phyloP scores from a whole-genome alignment of 2,888 invertebrate species.

The Ellobium chinense region DNA sequence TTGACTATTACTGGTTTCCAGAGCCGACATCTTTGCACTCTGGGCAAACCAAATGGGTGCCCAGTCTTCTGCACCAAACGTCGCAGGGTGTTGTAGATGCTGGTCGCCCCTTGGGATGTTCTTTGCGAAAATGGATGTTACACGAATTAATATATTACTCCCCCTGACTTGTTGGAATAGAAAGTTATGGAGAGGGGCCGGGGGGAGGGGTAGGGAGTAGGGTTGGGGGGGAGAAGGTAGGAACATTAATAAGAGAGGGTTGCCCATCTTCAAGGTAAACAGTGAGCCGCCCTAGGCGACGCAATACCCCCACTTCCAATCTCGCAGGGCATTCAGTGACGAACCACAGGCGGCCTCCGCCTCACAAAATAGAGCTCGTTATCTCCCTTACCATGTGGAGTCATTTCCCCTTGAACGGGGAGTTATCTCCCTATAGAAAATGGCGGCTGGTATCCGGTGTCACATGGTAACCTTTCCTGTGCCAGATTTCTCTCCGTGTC shows the following conservation, averaged over 20 bases:
- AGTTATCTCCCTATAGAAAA: not conserved
- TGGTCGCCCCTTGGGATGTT: too few species aligned
- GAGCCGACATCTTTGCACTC: too few species aligned
- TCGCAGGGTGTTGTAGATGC: too few species aligned
- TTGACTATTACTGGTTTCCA: too few species aligned
- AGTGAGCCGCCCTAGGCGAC: not conserved
- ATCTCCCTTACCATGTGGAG: not conserved
- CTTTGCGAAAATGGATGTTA: too few species aligned
- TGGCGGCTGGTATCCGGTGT: not conserved
- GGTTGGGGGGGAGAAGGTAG: too few species aligned
- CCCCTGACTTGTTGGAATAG: too few species aligned
- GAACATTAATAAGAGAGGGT: not conserved
- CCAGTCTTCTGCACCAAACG: too few species aligned
- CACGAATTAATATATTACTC: too few species aligned
- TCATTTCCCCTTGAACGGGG: not conserved
- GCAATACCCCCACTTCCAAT: not conserved
- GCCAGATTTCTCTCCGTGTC: not conserved
- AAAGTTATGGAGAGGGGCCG: too few species aligned
- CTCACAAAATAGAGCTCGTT: conserved; percentile 5
- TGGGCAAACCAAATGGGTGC: too few species aligned
- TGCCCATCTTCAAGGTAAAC: not conserved
- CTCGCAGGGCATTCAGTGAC: not conserved
- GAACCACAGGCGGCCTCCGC: not conserved
- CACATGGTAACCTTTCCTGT: not conserved
- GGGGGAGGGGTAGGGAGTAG: too few species aligned